Conservation (phyloP, 2,888 invertebrate genomes). For the Drosophila picticornis region DNA sequence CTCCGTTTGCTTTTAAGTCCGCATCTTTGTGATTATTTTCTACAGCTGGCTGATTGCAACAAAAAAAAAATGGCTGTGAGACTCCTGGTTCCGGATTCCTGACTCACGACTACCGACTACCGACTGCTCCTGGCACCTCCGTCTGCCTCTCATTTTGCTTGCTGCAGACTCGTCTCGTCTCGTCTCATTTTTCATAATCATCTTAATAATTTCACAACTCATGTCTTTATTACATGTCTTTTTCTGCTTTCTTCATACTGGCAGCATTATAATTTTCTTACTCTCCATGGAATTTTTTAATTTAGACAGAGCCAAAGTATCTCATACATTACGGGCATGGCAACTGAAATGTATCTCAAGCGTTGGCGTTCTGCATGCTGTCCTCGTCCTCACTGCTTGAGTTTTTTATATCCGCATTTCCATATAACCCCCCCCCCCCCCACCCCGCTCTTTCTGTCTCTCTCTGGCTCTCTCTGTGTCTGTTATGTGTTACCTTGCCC, state of each 20-base stretch:
- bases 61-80: neutral
- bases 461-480: no score
- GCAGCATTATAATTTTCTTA: constrained; percentile 67
- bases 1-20: constrained; percentile 29
- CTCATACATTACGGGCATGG: constrained; percentile 54
- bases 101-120: neutral
- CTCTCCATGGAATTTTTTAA: constrained; percentile 75
- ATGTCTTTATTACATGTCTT: constrained; percentile 76
- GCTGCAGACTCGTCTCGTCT: constrained; percentile 14
- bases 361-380: constrained; percentile 50
- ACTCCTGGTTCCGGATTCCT: neutral
- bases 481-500: constrained; percentile 23
- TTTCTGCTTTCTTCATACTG: constrained; percentile 1
- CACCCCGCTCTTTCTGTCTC: neutral
- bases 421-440: neutral
- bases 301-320: constrained; percentile 71
- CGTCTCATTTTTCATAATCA: constrained; percentile 68
- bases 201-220: constrained; percentile 78
- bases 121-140: constrained; percentile 6
- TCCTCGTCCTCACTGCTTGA: neutral
- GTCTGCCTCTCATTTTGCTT: constrained; percentile 11
- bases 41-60: constrained; percentile 35
- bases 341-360: constrained; percentile 70
- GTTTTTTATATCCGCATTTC: neutral
- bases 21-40: constrained; percentile 13